Evolutionary conservation across 1,140 invertebrate genomes (phyloP), one percentile per base, ranked within the genome.

Genomic region (Tetramorium simillimum): DNA sequence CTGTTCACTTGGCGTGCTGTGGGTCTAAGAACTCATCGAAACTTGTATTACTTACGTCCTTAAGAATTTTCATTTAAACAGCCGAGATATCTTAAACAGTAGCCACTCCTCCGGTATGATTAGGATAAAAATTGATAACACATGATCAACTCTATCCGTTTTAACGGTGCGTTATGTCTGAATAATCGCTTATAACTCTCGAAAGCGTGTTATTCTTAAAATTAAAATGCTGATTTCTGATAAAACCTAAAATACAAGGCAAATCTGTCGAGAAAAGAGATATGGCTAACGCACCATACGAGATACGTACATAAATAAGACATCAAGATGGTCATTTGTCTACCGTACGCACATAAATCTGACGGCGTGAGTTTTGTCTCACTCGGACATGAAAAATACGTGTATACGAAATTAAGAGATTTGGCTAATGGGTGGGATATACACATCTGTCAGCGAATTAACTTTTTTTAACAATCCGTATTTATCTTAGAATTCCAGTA

Each of bases 1-100:
- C 65, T 86, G 86, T 58, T 87, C 43, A 60, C 80, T 76, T 76
- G 69, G 46, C 12, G 56, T 46, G 63, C 86, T 51, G 53, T 65
- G 10, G 16, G 72, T 78, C 16, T 7, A 43, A 6, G 18, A 46
- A n/a, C 12, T 37, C 18, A 33, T 46, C 14, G 6, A 78, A 46
- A 46, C 24, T 16, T 33, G n/a, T 21, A 46, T 78, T 16, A 65
- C 51, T 78, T 51, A 51, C 12, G 0, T n/a, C 12, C 43, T 7
- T 24, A 21, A 24, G 21, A 16, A n/a, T 12, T 43, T 37, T 24
- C 16, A 10, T 18, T 3, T 5, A 51, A 53, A 78, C 43, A 69
- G 14, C 18, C 18, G 16, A 28, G n/a, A 37, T 80, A n/a, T 24
- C 1, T n/a, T 12, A 58, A 21, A 33, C 9, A 58, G 24, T 56